Conservation (phyloP, 2,888 invertebrate species). For the Drosophila ustulata region DNA sequence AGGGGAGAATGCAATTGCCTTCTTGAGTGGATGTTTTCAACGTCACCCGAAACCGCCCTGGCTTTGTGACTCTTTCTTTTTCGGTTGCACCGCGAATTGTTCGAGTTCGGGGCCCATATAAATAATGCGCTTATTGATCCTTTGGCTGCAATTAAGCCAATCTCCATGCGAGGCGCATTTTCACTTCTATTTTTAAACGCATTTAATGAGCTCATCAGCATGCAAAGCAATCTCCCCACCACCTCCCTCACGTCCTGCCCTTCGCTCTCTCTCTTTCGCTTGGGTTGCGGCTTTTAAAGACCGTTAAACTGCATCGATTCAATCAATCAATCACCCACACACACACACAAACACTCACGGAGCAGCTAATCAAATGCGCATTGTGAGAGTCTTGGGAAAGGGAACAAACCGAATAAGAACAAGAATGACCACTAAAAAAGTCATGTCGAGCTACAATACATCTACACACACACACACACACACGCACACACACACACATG, state of each 20-base stretch:
- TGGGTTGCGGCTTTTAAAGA: slow-evolving; percentile 3
- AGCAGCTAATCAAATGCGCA: slow-evolving; percentile 39
- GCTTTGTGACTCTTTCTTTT: neutral
- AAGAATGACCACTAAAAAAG: slow-evolving; percentile 37
- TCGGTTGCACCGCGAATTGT: slow-evolving; percentile 27
- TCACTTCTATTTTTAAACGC: slow-evolving; percentile 31
- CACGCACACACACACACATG: neutral
- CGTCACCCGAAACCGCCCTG: slow-evolving; percentile 15
- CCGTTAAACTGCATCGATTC: slow-evolving; percentile 30
- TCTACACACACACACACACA: neutral
- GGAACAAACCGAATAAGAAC: slow-evolving; percentile 19
- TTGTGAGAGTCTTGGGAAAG: slow-evolving; percentile 15
- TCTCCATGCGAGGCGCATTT: slow-evolving; percentile 1
- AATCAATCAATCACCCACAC: slow-evolving; percentile 39
- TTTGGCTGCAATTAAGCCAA: slow-evolving; percentile 50
- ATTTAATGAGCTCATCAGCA: slow-evolving; percentile 54
- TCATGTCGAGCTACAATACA: slow-evolving; percentile 11
- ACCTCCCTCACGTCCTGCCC: neutral
- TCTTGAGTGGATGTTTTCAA: slow-evolving; percentile 53
- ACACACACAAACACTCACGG: neutral
- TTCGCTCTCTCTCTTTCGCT: neutral
- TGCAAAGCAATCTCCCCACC: slow-evolving; percentile 24
- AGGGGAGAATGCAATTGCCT: slow-evolving; percentile 46
- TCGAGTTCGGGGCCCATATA: too few species aligned
- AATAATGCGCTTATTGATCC: slow-evolving; percentile 56